A percentile compares a stretch with the other conserved stretches of the same genome.
Conservation (phyloP, 53 echinoderm and acorn worm species). For the Holothuria scabra region DNA sequence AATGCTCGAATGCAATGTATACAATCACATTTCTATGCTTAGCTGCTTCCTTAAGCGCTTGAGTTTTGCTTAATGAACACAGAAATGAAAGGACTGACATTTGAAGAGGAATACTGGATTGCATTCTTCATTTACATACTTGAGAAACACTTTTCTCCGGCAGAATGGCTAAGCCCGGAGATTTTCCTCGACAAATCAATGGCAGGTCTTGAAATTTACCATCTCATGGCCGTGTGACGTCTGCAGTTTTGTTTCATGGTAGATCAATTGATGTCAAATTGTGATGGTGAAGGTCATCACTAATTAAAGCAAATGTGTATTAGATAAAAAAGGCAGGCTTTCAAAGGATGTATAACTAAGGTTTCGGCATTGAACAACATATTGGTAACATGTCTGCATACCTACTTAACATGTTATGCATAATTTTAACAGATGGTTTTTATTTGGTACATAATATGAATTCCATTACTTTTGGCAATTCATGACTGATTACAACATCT, state of each 20-base stretch:
- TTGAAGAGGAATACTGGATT: constrained; percentile 47
- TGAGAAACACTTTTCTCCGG: constrained; percentile 46
- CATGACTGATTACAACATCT: too few relatives aligned
- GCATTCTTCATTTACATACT: constrained; percentile 49
- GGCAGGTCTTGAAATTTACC: constrained; percentile 46
- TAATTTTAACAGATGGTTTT: too few relatives aligned
- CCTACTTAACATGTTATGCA: too few relatives aligned
- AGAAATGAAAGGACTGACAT: constrained; percentile 48
- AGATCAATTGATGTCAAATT: constrained; percentile 33
- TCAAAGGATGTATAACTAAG: neutral
- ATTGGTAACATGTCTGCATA: too few relatives aligned
- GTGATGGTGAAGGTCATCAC: constrained; percentile 29
- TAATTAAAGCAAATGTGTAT: constrained; percentile 30
- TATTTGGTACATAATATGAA: too few relatives aligned
- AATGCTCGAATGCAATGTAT: constrained; percentile 48
- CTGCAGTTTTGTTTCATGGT: constrained; percentile 3
- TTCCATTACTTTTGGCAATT: too few relatives aligned
- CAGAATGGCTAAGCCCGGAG: constrained; percentile 43
- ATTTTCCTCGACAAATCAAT: constrained; percentile 40
- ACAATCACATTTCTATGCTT: constrained; percentile 58
- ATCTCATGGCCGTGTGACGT: constrained; percentile 42
- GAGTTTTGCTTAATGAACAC: constrained; percentile 50
- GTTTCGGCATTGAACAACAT: too few relatives aligned
- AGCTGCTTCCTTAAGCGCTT: constrained; percentile 51
- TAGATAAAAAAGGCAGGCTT: neutral